These are phyloP conservation scores for Hemibates koningsi DNA, from an alignment of 2,113 vertebrate genomes.

Conservation along the genomic window DNA sequence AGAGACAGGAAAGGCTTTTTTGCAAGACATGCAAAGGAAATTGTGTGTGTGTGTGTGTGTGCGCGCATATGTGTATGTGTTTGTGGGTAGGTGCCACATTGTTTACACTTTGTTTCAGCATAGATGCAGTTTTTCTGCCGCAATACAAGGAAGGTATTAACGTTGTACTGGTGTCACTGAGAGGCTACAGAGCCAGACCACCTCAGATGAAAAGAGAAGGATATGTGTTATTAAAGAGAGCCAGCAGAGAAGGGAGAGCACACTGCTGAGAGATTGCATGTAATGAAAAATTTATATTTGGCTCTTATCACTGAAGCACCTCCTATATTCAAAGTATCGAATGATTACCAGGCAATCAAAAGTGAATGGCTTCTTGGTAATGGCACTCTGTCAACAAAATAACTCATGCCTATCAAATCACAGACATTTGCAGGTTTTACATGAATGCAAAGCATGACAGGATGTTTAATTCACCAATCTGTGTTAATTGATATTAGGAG, in stretches of 20 bases:
- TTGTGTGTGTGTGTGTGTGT: background rate
- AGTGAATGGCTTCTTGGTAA: conserved; percentile 22
- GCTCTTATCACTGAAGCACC: conserved; percentile 27
- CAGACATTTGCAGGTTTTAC: background rate
- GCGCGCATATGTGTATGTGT: background rate
- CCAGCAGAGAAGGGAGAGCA: background rate
- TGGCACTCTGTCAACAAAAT: conserved; percentile 8
- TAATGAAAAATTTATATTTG: conserved; percentile 42
- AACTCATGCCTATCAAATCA: background rate
- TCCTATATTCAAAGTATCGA: conserved; percentile 37
- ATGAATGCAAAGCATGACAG: background rate
- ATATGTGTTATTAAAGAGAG: conserved; percentile 30
- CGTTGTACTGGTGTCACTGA: conserved; percentile 27
- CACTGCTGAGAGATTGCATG: conserved; percentile 13
- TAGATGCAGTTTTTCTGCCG: background rate
- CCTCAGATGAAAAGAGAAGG: conserved; percentile 22
- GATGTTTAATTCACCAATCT: conserved; percentile 4
- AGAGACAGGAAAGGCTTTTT: conserved; percentile 18
- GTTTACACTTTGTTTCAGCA: conserved; percentile 29
- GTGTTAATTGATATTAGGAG: background rate
- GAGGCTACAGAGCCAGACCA: conserved; percentile 5
- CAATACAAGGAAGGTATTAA: conserved; percentile 27
- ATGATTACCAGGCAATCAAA: conserved; percentile 33
- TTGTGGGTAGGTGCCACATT: background rate
- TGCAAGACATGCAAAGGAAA: conserved; percentile 9